Base-by-base conservation (phyloP, 1,140 invertebrate genomes). In the Plectrocnemia conspersa region DNA sequence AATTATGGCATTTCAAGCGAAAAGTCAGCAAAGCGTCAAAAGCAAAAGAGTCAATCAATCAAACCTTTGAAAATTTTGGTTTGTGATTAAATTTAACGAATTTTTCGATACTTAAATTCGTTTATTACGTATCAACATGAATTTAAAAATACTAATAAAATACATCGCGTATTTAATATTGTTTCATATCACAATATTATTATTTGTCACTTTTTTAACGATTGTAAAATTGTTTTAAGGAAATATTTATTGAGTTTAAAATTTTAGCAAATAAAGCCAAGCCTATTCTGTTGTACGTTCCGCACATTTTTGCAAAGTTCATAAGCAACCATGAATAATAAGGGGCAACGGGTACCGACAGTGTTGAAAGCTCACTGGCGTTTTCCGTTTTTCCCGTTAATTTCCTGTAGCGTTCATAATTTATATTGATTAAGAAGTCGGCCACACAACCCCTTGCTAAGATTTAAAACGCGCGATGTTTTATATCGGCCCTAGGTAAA, bases 401-500 rank as follows among this genome's bases (percentile, higher is more conserved):
- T 60, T 60, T 60, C 58, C 58, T 60, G 48, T 45, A 56, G 53
- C 58, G 58, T 60, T 56, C 54, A 61, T 61, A 61, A 61, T 61
- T 61, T 54, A 58, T 58, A 61, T 61, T 61, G 59, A 57, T 61
- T 61, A 61, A 61, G 55, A 61, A 61, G 55, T 54, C 52, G 55
- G 55, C 59, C 55, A 61, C 59, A 60, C 59, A 61, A 61, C 59
- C 59, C 47, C 59, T 61, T 61, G 55, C 59, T 56, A 52, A 55
- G 55, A 61, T 61, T 61, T 61, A 52, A 61, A 61, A 58, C 52
- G 55, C 54, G 54, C 44, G 52, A 56, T 58, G 59, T 61, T 61
- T 58, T 61, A 57, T 61, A 61, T 61, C 46, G 54, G 45, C 33
- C 54, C 38, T 56, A 49, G 54, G 46, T 49, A 49, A 56, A 38